Percentiles rank a stretch among this genome's conserved stretches.
Conservation (phyloP, 2,888 invertebrate species). For the Diogma glabrata region DNA sequence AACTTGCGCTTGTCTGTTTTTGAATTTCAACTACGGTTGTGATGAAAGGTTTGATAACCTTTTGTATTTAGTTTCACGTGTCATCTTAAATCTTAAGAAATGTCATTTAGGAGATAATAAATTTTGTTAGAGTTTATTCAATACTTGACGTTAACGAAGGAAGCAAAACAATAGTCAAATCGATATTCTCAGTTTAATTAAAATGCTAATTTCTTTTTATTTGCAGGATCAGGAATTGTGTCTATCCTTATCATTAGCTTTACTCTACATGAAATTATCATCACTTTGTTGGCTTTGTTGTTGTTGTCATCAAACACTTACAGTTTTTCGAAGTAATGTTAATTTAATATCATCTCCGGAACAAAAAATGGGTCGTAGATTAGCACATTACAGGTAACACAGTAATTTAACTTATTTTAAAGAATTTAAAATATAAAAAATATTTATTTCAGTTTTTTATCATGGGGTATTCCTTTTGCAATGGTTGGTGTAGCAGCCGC, state of each 20-base stretch:
- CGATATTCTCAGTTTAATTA: too few species aligned
- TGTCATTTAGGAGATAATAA: too few species aligned
- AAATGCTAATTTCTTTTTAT: too few species aligned
- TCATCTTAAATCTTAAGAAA: too few species aligned
- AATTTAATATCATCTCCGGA: conserved; percentile 38
- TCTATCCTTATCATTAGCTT: conserved; percentile 45
- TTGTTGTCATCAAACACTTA: conserved; percentile 53
- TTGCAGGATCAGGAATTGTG: conserved; percentile 49
- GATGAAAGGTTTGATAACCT: too few species aligned
- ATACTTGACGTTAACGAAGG: too few species aligned
- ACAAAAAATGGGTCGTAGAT: conserved; percentile 34
- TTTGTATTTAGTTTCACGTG: too few species aligned
- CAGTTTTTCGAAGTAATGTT: conserved; percentile 38
- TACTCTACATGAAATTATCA: conserved; percentile 52
- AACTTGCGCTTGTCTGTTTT: too few species aligned
- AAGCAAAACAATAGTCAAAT: too few species aligned
- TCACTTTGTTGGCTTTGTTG: conserved; percentile 56
- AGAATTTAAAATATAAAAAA: neutral
- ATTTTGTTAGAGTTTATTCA: too few species aligned
- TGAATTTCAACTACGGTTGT: too few species aligned
- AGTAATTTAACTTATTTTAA: conserved; percentile 14
- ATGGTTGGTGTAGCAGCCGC: conserved; percentile 41
- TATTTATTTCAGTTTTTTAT: conserved; percentile 41
- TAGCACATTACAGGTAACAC: conserved; percentile 33
- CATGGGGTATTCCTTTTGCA: conserved; percentile 51